A percentile compares a stretch with the other conserved stretches of the same genome.
These are phyloP conservation scores for Agrypnia vestita DNA, from an alignment of 1,140 invertebrate genomes.

Conservation along the genomic window DNA sequence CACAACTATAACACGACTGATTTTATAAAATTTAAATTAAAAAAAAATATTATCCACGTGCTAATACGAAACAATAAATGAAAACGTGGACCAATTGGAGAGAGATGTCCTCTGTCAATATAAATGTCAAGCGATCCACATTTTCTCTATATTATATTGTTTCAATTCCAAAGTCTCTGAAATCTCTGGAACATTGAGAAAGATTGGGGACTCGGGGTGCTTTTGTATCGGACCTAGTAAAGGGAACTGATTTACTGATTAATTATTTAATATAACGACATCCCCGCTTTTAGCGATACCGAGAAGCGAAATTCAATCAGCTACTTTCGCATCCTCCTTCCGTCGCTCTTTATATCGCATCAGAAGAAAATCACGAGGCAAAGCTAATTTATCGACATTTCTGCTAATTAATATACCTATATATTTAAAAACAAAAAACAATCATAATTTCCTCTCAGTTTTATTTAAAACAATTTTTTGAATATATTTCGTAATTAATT, in stretches of 20 bases:
- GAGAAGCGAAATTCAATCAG: slow-evolving; percentile 15
- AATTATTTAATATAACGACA: slow-evolving; percentile 47
- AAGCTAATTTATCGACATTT: no score
- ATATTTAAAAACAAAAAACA: no score
- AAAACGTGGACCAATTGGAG: neutral
- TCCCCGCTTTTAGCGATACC: slow-evolving; percentile 25
- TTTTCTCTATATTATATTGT: no score
- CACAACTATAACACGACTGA: neutral
- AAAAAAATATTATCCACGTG: neutral
- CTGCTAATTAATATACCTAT: no score
- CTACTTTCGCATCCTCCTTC: neutral
- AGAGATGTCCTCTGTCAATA: neutral
- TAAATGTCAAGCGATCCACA: neutral
- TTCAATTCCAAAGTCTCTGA: no score
- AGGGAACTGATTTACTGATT: slow-evolving; percentile 42
- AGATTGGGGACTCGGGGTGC: neutral
- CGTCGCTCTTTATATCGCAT: neutral
- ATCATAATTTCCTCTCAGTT: no score
- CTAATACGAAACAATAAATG: neutral
- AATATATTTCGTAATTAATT: no score
- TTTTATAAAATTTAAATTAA: neutral
- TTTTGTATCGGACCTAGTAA: slow-evolving; percentile 13
- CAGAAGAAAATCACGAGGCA: no score
- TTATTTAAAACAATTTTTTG: no score
- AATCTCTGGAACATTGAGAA: no score